Evolutionary conservation across 1,140 invertebrate species (phyloP).

Genomic region (Wasmannia auropunctata): DNA sequence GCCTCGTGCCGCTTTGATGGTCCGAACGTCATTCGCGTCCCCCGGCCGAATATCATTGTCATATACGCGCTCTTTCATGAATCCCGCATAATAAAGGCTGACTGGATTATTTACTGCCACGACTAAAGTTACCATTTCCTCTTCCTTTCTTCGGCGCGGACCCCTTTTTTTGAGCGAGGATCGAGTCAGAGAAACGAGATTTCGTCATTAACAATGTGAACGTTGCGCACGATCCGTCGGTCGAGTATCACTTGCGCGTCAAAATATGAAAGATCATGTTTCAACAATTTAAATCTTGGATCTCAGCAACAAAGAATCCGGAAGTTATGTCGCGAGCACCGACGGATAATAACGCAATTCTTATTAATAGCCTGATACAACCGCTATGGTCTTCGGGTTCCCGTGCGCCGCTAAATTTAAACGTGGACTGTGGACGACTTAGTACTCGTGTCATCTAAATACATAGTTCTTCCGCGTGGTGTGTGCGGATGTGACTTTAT

Average conservation of each 20-base stretch:
- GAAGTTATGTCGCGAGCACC: neutral
- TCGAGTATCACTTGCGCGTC: neutral
- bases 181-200: neutral
- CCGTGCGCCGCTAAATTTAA: conserved; percentile 23
- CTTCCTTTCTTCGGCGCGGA: neutral
- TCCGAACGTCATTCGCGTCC: conserved; percentile 77
- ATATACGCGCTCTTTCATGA: conserved; percentile 67
- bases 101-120: conserved; percentile 75
- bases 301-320: neutral
- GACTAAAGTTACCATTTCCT: conserved; percentile 32
- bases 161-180: neutral
- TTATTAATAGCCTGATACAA: neutral
- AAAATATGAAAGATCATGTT: conserved; percentile 15
- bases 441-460: neutral
- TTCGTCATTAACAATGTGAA: conserved; percentile 32
- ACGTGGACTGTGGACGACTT: neutral
- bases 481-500: conserved; percentile 55
- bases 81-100: conserved; percentile 72
- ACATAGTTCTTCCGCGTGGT: conserved; percentile 31
- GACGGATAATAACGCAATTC: neutral
- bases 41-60: conserved; percentile 79
- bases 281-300: neutral
- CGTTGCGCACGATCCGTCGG: neutral
- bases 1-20: conserved; percentile 83
- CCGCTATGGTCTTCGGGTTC: neutral